Percentiles rank a stretch among this genome's conserved stretches.
phyloP scores from a whole-genome alignment of 2,888 invertebrate genomes.

The Amaurobius ferox region DNA sequence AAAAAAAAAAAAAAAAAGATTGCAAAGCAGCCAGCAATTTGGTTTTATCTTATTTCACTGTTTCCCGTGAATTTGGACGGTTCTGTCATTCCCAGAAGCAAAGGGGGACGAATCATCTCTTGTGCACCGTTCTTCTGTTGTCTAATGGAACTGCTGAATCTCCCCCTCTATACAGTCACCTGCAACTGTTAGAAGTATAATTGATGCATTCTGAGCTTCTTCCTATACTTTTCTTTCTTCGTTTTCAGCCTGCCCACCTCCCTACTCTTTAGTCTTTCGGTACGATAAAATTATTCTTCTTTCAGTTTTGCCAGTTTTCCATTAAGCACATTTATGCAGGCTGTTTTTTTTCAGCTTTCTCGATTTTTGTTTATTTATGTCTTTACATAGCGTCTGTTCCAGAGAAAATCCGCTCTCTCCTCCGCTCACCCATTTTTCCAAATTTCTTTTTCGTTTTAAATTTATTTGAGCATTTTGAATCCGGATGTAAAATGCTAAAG shows the following conservation, averaged over 20 bases:
- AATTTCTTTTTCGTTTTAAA: slow-evolving; percentile 32
- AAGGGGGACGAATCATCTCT: slow-evolving; percentile 18
- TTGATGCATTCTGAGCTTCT: slow-evolving; percentile 66
- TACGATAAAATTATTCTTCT: slow-evolving; percentile 67
- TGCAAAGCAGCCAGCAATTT: slow-evolving; percentile 59
- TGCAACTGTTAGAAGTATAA: slow-evolving; percentile 71
- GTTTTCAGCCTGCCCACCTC: not conserved
- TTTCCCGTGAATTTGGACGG: slow-evolving; percentile 57
- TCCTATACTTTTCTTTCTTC: slow-evolving; percentile 39
- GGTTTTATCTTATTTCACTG: slow-evolving; percentile 65
- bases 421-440: slow-evolving; percentile 12
- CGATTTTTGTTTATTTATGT: slow-evolving; percentile 70
- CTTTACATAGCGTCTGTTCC: slow-evolving; percentile 60
- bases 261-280: slow-evolving; percentile 63
- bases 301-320: slow-evolving; percentile 62
- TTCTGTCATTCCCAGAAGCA: slow-evolving; percentile 60
- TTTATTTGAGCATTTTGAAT: slow-evolving; percentile 49
- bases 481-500: slow-evolving; percentile 47
- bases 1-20: slow-evolving; percentile 23
- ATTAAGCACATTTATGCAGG: slow-evolving; percentile 66
- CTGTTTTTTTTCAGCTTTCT: slow-evolving; percentile 26
- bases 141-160: slow-evolving; percentile 60
- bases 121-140: slow-evolving; percentile 42
- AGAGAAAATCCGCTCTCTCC: slow-evolving; percentile 13
- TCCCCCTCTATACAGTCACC: slow-evolving; percentile 60